Base-by-base conservation (phyloP, 1,140 invertebrate genomes). In the Augochlora pura region DNA sequence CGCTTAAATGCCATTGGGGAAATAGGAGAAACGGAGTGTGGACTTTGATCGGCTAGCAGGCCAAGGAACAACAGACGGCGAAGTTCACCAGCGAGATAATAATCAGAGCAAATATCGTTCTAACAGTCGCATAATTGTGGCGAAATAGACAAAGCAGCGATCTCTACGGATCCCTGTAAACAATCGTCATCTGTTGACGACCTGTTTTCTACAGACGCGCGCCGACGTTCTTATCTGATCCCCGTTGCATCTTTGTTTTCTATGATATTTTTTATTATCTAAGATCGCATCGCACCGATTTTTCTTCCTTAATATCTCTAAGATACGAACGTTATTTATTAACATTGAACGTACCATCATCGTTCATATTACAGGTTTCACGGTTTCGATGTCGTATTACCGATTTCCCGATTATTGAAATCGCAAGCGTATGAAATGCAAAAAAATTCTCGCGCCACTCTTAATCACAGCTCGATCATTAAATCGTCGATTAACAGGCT, bases 11-110 rank as follows among this genome's bases (percentile, higher is more conserved):
- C 67, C 38, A 49, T 54, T 49, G 25, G 57, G 49, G 49, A 84
- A 84, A 76, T 83, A 73, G 68, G 25, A 72, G 83, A 81, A 77
- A 77, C 64, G 68, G 68, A 75, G 46, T 5, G 32, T 81, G 83
- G 82, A 85, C 82, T 85, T 85, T 77, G 83, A 1, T 68, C 82
- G 23, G 8, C 23, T 14, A 14, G 54, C 32, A 16, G 57, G 64
- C 68, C 57, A 81, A 71, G 77, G 46, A 60, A 83, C 49, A 52
- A 80, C 63, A 10, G 52, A 39, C 49, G 18, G 57, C 21, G 60
- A 57, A 27, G 67, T 83, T 57, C 23, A 14, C 39, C 57, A 32
- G 23, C 8, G 16, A 39, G 82, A 66, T 65, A 66, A n/a, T 46
- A 64, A 84, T 66, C 25, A 23, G 42, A 42, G 16, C 18, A 84